Conservation (phyloP, 2,888 invertebrate species). For the Drosophila pullipes region DNA sequence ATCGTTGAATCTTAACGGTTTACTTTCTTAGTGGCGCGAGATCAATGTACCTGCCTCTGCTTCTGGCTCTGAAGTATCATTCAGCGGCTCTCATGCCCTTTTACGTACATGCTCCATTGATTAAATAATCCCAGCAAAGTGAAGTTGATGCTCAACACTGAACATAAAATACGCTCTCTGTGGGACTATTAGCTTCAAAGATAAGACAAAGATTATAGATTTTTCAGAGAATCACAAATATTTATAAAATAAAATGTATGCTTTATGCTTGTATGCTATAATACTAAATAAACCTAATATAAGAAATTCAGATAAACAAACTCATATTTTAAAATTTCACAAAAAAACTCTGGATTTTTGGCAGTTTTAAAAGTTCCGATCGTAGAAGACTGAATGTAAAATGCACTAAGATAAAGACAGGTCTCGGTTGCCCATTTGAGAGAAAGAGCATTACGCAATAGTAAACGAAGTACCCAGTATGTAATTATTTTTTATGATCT, state of each 20-base stretch:
- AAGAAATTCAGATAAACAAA: not conserved
- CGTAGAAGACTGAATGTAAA: not conserved
- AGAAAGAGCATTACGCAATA: slow-evolving; percentile 47
- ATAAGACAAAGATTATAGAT: not conserved
- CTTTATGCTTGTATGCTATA: not conserved
- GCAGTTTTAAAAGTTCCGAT: not conserved
- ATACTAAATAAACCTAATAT: not conserved
- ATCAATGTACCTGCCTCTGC: slow-evolving; percentile 64
- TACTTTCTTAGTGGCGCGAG: slow-evolving; percentile 52
- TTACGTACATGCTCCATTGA: slow-evolving; percentile 68
- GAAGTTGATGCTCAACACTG: slow-evolving; percentile 6
- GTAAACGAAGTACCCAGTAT: slow-evolving; percentile 42
- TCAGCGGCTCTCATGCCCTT: slow-evolving; percentile 62
- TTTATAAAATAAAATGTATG: not conserved
- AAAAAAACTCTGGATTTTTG: not conserved
- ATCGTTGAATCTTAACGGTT: slow-evolving; percentile 76
- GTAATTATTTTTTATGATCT: slow-evolving; percentile 79
- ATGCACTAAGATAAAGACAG: not conserved
- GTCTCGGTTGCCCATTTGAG: not conserved
- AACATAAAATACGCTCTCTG: slow-evolving; percentile 44
- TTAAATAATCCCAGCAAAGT: slow-evolving; percentile 67
- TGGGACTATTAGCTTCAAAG: no score
- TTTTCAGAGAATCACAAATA: not conserved
- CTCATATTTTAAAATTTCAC: not conserved
- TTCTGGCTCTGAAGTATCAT: slow-evolving; percentile 43